Evolutionary conservation across 1,140 invertebrate species (phyloP), one percentile per base, ranked within the genome.

Genomic region (Listronotus oregonensis): DNA sequence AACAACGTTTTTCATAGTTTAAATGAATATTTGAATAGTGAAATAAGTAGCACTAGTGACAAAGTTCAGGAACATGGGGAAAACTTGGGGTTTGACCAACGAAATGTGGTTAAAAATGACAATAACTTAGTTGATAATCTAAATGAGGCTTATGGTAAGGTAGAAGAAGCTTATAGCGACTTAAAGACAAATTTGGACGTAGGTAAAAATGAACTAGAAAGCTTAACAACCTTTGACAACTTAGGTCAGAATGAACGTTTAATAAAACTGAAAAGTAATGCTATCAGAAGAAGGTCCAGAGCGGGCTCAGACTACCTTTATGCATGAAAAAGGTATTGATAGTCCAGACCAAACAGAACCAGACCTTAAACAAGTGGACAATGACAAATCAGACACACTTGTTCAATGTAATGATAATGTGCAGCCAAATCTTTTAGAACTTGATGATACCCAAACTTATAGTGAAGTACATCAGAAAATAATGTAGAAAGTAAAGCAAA

Each of bases 1-100:
- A 84, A 82, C 46, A 85, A 87, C 73, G 85, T 87, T 21, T 87
- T 87, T 69, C 85, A 82, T 66, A 87, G 85, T 71, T 77, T 87
- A n/a, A 85, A 86, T 46, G 85, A 87, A 31, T 87, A 86, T 70
- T 80, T 86, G 34, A 86, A 83, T 68, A 78, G 80, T 61, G 49
- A 37, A 37, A 37, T 37, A 37, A 37, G 40, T 39, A 32, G 50
- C 10, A 59, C 34, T 37, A 47, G 42, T 37, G 51, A 62, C 80
- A 81, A 44, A 79, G 82, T 44, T 39, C 44, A 39, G 47, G 18
- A 32, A 18, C 15, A 34, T 11, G 31, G 27, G 12, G 11, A 62
- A 43, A 51, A 50, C 6, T n/a, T 31, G 54, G 43, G 17, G 4
- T n/a, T 40, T 10, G 14, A 51, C 34, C n/a, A 12, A 32, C 18